Conservation (phyloP, 2,888 invertebrate genomes). For the Steinernema scapterisci region DNA sequence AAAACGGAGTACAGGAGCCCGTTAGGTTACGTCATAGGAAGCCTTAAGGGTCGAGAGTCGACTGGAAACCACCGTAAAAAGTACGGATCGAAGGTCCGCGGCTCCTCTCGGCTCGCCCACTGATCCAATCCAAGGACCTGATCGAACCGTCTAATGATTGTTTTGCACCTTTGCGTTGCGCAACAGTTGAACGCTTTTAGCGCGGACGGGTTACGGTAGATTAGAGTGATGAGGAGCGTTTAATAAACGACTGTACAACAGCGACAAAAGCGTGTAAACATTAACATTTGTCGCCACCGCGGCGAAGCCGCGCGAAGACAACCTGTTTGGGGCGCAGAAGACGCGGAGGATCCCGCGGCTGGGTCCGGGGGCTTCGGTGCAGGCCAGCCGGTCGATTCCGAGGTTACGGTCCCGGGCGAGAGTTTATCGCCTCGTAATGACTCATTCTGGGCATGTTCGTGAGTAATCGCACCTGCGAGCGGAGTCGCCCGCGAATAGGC, state of each 20-base stretch:
- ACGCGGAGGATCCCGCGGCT: not conserved
- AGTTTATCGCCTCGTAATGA: not conserved
- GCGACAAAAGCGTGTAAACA: slow-evolving; percentile 32
- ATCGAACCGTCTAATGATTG: not conserved
- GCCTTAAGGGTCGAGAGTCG: not conserved
- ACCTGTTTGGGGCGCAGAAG: slow-evolving; percentile 5
- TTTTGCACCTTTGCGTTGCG: not conserved
- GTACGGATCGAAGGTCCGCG: no score
- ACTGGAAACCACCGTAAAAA: no score
- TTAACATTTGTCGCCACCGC: slow-evolving; percentile 7
- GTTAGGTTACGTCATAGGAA: no score
- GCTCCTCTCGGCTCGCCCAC: not conserved
- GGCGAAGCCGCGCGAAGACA: slow-evolving; percentile 2
- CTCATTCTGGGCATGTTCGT: not conserved
- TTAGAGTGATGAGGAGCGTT: slow-evolving; percentile 17
- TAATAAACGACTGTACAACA: slow-evolving; percentile 25
- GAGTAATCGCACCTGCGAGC: no score
- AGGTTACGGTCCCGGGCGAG: not conserved
- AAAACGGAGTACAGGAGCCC: no score
- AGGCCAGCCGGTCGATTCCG: not conserved
- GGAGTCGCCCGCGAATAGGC: not conserved
- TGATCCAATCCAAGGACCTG: not conserved
- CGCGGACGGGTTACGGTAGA: slow-evolving; percentile 18
- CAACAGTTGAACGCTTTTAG: not conserved
- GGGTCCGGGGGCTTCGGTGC: slow-evolving; percentile 6